Evolutionary conservation across 1,140 invertebrate species (phyloP).

Genomic region (Pygmarrhopalites habei): DNA sequence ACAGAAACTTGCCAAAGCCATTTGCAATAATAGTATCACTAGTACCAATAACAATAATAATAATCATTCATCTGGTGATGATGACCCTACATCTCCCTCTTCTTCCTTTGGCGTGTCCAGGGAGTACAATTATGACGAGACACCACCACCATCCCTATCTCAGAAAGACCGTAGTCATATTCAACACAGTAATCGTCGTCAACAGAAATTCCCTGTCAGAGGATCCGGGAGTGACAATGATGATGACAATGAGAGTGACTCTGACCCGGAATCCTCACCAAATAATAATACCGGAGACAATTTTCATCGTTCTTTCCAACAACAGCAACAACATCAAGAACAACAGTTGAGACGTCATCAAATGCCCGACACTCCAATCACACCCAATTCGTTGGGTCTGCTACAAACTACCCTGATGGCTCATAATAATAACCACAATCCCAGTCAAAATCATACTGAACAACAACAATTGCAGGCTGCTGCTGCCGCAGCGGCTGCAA

Average conservation of each 20-base stretch:
- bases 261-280: neutral
- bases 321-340: neutral
- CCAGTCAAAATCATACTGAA: neutral
- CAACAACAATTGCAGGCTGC: neutral
- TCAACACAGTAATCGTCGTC: neutral
- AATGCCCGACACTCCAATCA: conserved; percentile 5
- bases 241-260: conserved; percentile 14
- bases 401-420: neutral
- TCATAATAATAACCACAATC: neutral
- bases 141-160: too few species aligned
- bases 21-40: too few species aligned
- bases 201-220: neutral
- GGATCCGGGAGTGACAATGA: conserved; percentile 7
- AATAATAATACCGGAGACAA: too few species aligned
- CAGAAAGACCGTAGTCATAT: too few species aligned
- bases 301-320: neutral
- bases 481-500: neutral
- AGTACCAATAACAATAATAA: neutral
- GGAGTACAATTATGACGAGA: too few species aligned
- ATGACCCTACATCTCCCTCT: too few species aligned
- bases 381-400: conserved; percentile 9
- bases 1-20: too few species aligned
- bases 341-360: neutral
- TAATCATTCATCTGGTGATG: neutral
- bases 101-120: too few species aligned